These are phyloP conservation scores for silkworm (Bombyx mori) DNA, from an alignment of 1,140 invertebrate species.

Conservation along the genomic window DNA sequence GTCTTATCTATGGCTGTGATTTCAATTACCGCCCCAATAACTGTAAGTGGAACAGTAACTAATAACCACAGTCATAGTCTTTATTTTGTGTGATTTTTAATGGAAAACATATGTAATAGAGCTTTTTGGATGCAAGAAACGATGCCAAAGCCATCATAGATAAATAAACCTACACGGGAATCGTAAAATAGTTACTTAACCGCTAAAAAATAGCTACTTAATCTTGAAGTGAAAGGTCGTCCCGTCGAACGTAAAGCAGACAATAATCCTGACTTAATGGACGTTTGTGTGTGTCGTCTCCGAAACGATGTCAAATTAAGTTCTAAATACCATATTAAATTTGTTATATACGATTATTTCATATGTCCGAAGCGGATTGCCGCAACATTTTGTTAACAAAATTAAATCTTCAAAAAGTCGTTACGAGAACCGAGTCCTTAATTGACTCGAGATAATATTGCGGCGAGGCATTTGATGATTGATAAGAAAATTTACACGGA, in stretches of 20 bases:
- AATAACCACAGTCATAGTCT: too few species aligned
- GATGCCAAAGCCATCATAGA: too few species aligned
- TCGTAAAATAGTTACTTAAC: too few species aligned
- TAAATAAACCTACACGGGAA: too few species aligned
- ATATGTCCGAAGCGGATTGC: too few species aligned
- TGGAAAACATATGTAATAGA: too few species aligned
- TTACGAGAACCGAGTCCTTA: constrained; percentile 17
- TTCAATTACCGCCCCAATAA: too few species aligned
- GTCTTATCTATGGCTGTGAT: too few species aligned
- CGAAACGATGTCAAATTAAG: constrained; percentile 21
- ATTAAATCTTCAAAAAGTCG: constrained; percentile 16
- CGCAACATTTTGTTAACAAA: not conserved
- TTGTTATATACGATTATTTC: too few species aligned
- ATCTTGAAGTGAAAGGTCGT: constrained; percentile 23
- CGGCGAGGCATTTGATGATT: constrained; percentile 15
- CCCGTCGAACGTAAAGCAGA: constrained; percentile 19
- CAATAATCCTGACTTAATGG: constrained; percentile 26
- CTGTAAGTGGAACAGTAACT: too few species aligned
- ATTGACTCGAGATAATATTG: constrained; percentile 21
- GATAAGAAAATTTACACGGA: constrained; percentile 7
- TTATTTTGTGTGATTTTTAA: too few species aligned
- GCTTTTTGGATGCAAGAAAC: too few species aligned
- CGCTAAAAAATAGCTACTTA: not conserved
- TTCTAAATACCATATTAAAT: constrained; percentile 14
- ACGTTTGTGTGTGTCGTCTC: constrained; percentile 19